Conservation (phyloP, 2,113 vertebrate genomes). For the Octodon degus region DNA sequence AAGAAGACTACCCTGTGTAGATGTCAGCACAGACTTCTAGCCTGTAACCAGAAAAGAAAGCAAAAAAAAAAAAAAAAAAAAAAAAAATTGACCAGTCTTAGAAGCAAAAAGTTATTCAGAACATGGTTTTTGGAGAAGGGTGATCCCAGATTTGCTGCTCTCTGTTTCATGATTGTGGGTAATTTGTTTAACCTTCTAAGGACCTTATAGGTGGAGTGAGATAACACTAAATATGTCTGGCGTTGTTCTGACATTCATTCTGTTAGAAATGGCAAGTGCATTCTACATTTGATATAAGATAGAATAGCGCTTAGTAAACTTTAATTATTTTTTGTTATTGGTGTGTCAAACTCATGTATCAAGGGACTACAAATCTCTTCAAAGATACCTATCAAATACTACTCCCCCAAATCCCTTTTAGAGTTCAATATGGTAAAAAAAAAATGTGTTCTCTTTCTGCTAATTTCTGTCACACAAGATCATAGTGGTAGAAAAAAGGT, state of each 20-base stretch:
- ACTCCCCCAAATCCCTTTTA: not conserved
- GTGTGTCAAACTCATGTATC: conserved; percentile 43
- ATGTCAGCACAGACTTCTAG: not conserved
- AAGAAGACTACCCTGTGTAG: not conserved
- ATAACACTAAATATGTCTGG: not conserved
- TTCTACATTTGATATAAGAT: not conserved
- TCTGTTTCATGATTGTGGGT: not conserved
- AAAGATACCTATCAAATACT: conserved; percentile 14
- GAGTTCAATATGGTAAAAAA: not conserved
- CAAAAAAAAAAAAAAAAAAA: not conserved
- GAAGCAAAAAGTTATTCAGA: not conserved
- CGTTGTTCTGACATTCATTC: not conserved
- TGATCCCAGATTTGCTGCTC: not conserved
- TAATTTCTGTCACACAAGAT: conserved; percentile 20
- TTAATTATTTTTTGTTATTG: conserved; percentile 1
- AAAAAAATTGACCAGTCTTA: not conserved
- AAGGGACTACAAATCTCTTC: not conserved
- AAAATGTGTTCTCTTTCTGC: not conserved
- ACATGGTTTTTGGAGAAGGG: not conserved
- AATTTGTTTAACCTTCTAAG: conserved; percentile 11
- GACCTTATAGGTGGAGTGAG: not conserved
- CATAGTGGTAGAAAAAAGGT: not conserved
- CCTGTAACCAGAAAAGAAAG: not conserved
- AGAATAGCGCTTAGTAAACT: not conserved
- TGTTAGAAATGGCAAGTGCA: not conserved